phyloP scores from a whole-genome alignment of 2,888 invertebrate species.

The Cosmia pyralina region DNA sequence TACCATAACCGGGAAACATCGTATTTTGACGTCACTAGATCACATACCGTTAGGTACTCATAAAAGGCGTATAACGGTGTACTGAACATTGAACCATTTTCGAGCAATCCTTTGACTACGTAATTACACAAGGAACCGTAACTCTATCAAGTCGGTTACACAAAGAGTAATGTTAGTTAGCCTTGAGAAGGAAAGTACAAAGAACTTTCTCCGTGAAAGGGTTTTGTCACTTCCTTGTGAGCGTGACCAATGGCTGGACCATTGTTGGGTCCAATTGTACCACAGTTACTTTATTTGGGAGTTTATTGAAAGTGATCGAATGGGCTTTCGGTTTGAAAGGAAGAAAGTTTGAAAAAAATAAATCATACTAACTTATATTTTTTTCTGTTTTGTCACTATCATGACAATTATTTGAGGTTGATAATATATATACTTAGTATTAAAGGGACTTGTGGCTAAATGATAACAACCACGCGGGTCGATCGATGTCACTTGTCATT shows the following conservation, averaged over 20 bases:
- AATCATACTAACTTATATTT: background rate
- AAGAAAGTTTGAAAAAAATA: conserved; percentile 36
- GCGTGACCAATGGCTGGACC: conserved; percentile 76
- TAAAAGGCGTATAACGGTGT: conserved; percentile 76
- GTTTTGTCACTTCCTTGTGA: conserved; percentile 78
- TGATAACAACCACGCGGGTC: too few relatives aligned
- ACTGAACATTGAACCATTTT: conserved; percentile 85
- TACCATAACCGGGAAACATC: conserved; percentile 62
- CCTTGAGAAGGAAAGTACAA: conserved; percentile 85
- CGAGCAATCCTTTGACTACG: conserved; percentile 84
- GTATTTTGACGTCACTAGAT: conserved; percentile 67
- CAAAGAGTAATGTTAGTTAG: conserved; percentile 83
- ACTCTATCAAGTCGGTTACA: conserved; percentile 78
- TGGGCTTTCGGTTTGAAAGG: conserved; percentile 24
- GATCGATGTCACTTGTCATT: too few relatives aligned
- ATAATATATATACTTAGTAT: background rate
- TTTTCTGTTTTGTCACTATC: background rate
- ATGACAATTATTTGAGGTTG: background rate
- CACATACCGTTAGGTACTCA: conserved; percentile 81
- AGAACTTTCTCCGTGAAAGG: conserved; percentile 86
- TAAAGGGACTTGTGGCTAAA: too few relatives aligned
- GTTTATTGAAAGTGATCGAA: conserved; percentile 65
- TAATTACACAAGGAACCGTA: conserved; percentile 88
- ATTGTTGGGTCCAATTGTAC: conserved; percentile 70
- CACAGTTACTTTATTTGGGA: conserved; percentile 62